phyloP scores from a whole-genome alignment of 1,140 invertebrate genomes.

The Leptonema lineaticorne region DNA sequence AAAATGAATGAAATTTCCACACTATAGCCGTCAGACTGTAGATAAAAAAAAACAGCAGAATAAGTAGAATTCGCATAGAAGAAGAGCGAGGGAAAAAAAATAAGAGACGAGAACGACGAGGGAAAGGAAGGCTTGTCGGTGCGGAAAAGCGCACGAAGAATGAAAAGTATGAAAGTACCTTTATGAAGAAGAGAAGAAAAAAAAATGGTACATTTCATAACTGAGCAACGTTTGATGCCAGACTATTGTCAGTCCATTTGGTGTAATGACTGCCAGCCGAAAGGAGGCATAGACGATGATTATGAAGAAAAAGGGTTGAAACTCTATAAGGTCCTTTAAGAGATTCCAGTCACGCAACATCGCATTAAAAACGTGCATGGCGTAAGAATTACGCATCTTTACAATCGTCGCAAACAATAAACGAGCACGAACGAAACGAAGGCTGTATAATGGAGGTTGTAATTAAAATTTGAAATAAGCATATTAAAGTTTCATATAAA shows the following conservation, averaged over 20 bases:
- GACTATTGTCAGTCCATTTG: slow-evolving; percentile 33
- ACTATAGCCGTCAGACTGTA: too few species aligned
- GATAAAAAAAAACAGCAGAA: not conserved
- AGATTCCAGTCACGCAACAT: not conserved
- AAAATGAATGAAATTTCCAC: slow-evolving; percentile 23
- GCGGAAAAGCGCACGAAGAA: too few species aligned
- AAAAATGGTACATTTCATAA: not conserved
- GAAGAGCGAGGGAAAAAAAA: not conserved
- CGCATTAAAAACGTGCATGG: not conserved
- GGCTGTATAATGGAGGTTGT: too few species aligned
- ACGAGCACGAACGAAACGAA: too few species aligned
- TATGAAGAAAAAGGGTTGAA: not conserved
- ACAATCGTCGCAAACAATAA: too few species aligned
- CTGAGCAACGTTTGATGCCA: slow-evolving; percentile 21
- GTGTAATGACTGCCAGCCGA: slow-evolving; percentile 31
- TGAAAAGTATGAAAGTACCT: too few species aligned
- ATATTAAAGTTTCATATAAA: too few species aligned
- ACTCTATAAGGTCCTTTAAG: not conserved
- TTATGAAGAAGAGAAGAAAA: not conserved
- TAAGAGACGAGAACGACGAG: not conserved
- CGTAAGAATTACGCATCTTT: too few species aligned
- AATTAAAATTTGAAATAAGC: too few species aligned
- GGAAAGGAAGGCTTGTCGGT: not conserved
- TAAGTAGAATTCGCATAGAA: not conserved
- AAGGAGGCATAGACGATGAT: slow-evolving; percentile 6